These are phyloP conservation scores for Sepiola atlantica DNA, from an alignment of 2,888 invertebrate species.

Conservation along the genomic window DNA sequence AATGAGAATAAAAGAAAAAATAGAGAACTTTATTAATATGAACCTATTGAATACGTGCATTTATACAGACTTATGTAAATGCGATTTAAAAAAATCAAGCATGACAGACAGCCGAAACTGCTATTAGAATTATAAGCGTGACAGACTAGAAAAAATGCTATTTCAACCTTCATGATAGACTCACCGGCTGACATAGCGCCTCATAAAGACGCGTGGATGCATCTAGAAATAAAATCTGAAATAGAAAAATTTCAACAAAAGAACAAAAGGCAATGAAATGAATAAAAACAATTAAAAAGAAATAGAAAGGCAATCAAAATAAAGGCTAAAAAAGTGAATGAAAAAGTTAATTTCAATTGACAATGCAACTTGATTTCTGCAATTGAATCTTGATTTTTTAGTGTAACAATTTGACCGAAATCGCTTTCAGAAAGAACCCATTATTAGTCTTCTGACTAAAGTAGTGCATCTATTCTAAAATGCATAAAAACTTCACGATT, in stretches of 20 bases:
- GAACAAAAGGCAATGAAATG: neutral
- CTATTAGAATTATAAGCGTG: no score
- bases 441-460: neutral
- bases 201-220: no score
- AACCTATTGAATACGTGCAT: no score
- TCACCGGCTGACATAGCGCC: no score
- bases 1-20: no score
- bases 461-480: neutral
- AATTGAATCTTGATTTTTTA: neutral
- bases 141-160: no score
- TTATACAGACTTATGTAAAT: no score
- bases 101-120: no score
- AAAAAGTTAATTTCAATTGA: no score
- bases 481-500: neutral
- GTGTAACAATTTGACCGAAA: neutral
- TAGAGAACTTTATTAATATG: no score
- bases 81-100: no score
- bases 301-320: neutral
- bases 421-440: neutral
- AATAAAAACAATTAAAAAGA: neutral
- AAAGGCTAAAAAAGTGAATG: neutral
- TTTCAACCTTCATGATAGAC: no score
- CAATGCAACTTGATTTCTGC: neutral
- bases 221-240: neutral
- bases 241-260: neutral